phyloP scores from a whole-genome alignment of 2,113 vertebrate genomes.

The Clarias batrachus region DNA sequence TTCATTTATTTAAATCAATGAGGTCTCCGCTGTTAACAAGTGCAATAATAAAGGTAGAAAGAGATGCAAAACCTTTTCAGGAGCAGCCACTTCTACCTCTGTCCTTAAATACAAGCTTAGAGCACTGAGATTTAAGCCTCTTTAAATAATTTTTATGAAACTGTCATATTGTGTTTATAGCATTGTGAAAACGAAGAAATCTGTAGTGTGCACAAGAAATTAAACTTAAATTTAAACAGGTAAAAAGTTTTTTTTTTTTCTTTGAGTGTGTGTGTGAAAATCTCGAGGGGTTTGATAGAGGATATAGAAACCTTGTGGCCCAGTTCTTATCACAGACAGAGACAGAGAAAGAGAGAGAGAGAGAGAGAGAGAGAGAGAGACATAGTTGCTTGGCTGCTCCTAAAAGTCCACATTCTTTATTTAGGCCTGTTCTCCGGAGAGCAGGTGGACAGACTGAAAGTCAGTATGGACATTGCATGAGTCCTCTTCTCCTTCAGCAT shows the following conservation, averaged over 20 bases:
- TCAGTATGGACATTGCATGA: slow-evolving; percentile 56
- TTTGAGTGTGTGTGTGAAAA: slow-evolving; percentile 54
- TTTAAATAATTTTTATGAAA: slow-evolving; percentile 46
- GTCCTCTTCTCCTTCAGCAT: slow-evolving; percentile 44
- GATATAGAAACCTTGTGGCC: slow-evolving; percentile 64
- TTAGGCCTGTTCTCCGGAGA: slow-evolving; percentile 66
- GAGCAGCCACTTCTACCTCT: slow-evolving; percentile 10
- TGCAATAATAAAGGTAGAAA: slow-evolving; percentile 27
- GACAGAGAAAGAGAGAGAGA: slow-evolving; percentile 45
- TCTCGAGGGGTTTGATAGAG: slow-evolving; percentile 52
- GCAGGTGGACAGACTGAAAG: slow-evolving; percentile 65
- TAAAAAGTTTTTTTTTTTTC: slow-evolving; percentile 8
- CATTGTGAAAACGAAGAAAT: not conserved
- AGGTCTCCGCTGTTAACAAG: slow-evolving; percentile 46
- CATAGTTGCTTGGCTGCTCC: slow-evolving; percentile 50
- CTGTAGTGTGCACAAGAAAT: not conserved
- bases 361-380: not conserved
- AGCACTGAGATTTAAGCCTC: not conserved
- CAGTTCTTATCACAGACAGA: slow-evolving; percentile 65
- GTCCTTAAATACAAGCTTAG: slow-evolving; percentile 6
- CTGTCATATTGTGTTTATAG: slow-evolving; percentile 58
- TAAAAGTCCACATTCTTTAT: slow-evolving; percentile 62
- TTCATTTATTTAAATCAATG: slow-evolving; percentile 55
- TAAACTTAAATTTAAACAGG: not conserved
- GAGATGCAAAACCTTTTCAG: slow-evolving; percentile 23